These are phyloP conservation scores for Cerastoderma edule DNA, from an alignment of 2,888 invertebrate species.

Conservation along the genomic window DNA sequence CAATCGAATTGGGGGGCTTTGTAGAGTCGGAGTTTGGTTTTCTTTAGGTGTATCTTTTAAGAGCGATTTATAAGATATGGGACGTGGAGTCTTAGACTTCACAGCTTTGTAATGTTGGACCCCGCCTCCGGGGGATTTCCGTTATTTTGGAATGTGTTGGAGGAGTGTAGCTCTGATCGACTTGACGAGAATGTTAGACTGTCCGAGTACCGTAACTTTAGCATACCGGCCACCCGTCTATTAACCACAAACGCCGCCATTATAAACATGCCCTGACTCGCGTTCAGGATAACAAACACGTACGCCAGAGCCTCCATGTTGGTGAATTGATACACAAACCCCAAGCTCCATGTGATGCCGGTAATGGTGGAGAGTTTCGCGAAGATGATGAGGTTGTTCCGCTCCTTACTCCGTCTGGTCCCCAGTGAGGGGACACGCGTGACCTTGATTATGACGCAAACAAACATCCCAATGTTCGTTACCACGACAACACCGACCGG, in stretches of 20 bases:
- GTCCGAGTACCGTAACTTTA: too few species aligned
- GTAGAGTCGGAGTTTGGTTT: too few species aligned
- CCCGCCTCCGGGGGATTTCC: too few species aligned
- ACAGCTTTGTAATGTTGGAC: too few species aligned
- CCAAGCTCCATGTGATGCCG: slow-evolving; percentile 51
- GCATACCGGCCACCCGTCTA: slow-evolving; percentile 30
- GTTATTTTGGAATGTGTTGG: too few species aligned
- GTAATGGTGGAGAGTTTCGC: slow-evolving; percentile 47
- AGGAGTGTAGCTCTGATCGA: too few species aligned
- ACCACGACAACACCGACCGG: slow-evolving; percentile 41
- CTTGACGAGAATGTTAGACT: too few species aligned
- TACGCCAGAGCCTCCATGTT: slow-evolving; percentile 33
- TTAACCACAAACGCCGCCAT: slow-evolving; percentile 53
- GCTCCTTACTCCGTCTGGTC: slow-evolving; percentile 28
- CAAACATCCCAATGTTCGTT: slow-evolving; percentile 47
- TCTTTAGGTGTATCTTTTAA: too few species aligned
- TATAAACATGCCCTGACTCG: slow-evolving; percentile 56
- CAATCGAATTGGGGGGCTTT: too few species aligned
- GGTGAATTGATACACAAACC: slow-evolving; percentile 43
- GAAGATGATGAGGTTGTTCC: slow-evolving; percentile 47
- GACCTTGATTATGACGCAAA: slow-evolving; percentile 34
- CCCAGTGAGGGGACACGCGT: slow-evolving; percentile 32
- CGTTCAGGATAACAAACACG: slow-evolving; percentile 42
- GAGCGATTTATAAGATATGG: too few species aligned
- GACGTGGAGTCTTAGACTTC: too few species aligned